Percentiles rank a stretch among this genome's conserved stretches.
phyloP scores from a whole-genome alignment of 1,140 invertebrate genomes.

The Apis laboriosa region DNA sequence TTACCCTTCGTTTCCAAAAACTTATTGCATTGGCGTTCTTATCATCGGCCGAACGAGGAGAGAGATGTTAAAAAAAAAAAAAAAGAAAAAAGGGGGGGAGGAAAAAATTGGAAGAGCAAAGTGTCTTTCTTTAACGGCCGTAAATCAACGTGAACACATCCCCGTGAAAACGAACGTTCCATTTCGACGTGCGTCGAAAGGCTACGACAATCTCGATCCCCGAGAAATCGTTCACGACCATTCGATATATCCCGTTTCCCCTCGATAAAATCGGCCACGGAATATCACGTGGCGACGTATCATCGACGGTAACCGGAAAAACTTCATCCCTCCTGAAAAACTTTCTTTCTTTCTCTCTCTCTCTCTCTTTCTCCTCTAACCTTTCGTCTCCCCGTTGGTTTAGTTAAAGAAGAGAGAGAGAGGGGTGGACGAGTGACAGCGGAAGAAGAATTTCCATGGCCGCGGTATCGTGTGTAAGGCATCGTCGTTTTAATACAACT shows the following conservation, averaged over 20 bases:
- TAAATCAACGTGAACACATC: background rate
- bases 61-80: background rate
- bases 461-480: conserved; percentile 50
- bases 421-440: conserved; percentile 56
- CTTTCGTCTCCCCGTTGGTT: background rate
- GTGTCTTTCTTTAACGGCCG: background rate
- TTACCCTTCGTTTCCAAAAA: no score
- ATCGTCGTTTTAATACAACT: conserved; percentile 75
- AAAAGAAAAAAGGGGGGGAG: no score
- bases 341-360: background rate
- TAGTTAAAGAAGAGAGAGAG: background rate
- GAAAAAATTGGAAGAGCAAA: background rate
- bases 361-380: no score
- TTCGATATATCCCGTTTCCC: conserved; percentile 37
- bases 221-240: conserved; percentile 4
- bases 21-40: background rate
- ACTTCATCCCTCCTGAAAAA: conserved; percentile 16
- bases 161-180: background rate
- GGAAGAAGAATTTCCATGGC: conserved; percentile 58
- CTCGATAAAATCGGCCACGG: conserved; percentile 12
- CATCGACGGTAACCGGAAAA: conserved; percentile 29
- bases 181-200: background rate
- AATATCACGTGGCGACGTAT: conserved; percentile 21
- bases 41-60: background rate
- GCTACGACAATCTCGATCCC: background rate